Evolutionary conservation across 2,888 invertebrate genomes (phyloP).

Genomic region (Myopa tessellatipennis): DNA sequence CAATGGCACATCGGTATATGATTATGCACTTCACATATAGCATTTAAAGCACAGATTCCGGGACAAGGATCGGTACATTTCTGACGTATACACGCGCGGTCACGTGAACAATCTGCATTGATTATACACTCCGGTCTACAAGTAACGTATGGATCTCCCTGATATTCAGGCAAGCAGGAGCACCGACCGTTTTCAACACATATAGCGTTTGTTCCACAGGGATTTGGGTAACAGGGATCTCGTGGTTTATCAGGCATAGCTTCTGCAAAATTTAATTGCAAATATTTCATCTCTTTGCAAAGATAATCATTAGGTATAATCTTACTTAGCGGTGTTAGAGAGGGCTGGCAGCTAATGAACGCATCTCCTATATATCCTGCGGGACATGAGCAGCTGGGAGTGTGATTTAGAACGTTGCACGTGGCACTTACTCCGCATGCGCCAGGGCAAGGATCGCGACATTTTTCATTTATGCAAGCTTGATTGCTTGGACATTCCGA

Average conservation of each 20-base stretch:
- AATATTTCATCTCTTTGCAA: constrained; percentile 69
- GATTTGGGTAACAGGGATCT: constrained; percentile 76
- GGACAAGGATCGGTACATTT: constrained; percentile 79
- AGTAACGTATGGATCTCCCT: constrained; percentile 77
- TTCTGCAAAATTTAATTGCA: neutral
- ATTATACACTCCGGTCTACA: constrained; percentile 80
- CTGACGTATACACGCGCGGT: constrained; percentile 76
- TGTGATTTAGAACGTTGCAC: constrained; percentile 78
- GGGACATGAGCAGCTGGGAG: constrained; percentile 79
- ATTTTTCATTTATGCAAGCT: constrained; percentile 82
- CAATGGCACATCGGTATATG: constrained; percentile 81
- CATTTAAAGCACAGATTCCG: constrained; percentile 77
- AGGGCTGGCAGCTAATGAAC: constrained; percentile 71
- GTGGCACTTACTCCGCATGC: constrained; percentile 77
- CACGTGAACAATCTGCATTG: constrained; percentile 75
- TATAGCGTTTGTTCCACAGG: constrained; percentile 82
- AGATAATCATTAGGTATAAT: constrained; percentile 46
- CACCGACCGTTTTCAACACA: constrained; percentile 76
- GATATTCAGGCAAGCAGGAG: constrained; percentile 75
- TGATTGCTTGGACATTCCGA: constrained; percentile 80
- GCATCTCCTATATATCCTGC: constrained; percentile 80
- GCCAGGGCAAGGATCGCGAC: constrained; percentile 84
- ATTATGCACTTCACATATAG: constrained; percentile 78
- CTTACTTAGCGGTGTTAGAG: constrained; percentile 54
- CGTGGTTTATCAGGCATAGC: neutral